Base-by-base conservation (phyloP, 1,140 invertebrate species). In the Drosophila neocordata region DNA sequence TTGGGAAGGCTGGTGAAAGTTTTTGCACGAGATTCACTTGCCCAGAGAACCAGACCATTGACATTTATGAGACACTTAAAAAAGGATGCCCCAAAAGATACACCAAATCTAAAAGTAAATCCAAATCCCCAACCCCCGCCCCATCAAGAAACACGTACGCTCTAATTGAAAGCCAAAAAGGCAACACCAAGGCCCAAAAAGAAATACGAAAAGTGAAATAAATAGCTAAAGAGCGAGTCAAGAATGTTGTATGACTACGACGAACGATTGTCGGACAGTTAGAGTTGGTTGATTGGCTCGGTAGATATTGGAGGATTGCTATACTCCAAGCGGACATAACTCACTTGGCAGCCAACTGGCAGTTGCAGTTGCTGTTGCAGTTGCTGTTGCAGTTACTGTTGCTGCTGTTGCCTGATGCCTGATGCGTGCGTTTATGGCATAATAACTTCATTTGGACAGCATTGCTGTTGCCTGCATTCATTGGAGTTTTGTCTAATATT, bases 361-460 rank as follows among this genome's bases (percentile, higher is more conserved):
- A 73, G 37, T 59, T 48, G 48, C 69, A 59, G 68, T 58, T 20
- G 31, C 51, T 44, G 35, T 48, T 48, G 15, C 15, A 13, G 9
- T 11, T 48, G 41, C 13, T 41, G 13, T 15, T 41, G 38, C 3
- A 18, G 15, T 48, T 48, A 8, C 15, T 13, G 11, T 12, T 35
- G 34, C 34, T n/a, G 4, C 37, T 38, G n/a, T n/a, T 38, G 37
- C 44, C 15, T 48, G 44, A 37, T 41, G 52, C 64, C 77, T 82
- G 79, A 87, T 90, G 87, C 79, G 87, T 90, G 87, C 87, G 81
- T 77, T 90, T 90, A 90, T 90, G 87, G 87, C 85, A 90, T 90
- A 90, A 90, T 90, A 90, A 90, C 87, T 90, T 90, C 87, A 90
- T 90, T 90, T 90, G 79, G 87, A 77, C 82, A 73, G 68, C 82